These are phyloP conservation scores for Percopsis transmontana DNA, from an alignment of 2,113 vertebrate species.

Conservation along the genomic window DNA sequence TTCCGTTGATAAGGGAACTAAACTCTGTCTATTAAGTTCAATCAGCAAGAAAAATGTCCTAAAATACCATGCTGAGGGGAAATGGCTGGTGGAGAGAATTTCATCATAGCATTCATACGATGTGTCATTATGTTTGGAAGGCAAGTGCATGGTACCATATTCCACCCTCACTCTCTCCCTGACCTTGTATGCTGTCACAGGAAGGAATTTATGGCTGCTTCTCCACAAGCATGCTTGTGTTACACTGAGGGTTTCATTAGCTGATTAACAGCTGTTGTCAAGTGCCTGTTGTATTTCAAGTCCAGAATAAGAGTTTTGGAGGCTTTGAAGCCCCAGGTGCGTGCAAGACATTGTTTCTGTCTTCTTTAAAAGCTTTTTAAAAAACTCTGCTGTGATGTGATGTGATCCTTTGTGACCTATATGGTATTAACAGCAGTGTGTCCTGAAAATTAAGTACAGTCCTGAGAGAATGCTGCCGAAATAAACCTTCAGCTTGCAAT, in stretches of 20 bases:
- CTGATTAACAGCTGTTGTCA: slow-evolving; percentile 76
- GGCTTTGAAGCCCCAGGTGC: slow-evolving; percentile 72
- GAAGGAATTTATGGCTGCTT: slow-evolving; percentile 68
- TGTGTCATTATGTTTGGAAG: slow-evolving; percentile 65
- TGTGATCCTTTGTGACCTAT: slow-evolving; percentile 36
- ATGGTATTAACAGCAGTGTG: slow-evolving; percentile 20
- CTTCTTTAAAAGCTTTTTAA: slow-evolving; percentile 48
- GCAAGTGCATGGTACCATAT: slow-evolving; percentile 76
- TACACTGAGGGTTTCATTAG: slow-evolving; percentile 71
- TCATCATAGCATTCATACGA: slow-evolving; percentile 51
- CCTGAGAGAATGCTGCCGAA: slow-evolving; percentile 2
- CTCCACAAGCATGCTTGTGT: slow-evolving; percentile 67
- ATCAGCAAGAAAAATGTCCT: slow-evolving; percentile 24
- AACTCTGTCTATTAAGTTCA: slow-evolving; percentile 10
- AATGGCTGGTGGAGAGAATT: slow-evolving; percentile 48
- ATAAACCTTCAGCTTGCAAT: slow-evolving; percentile 27
- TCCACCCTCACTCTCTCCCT: slow-evolving; percentile 57
- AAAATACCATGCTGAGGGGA: slow-evolving; percentile 47
- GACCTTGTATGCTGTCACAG: slow-evolving; percentile 61
- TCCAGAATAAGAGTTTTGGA: slow-evolving; percentile 51
- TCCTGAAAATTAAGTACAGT: slow-evolving; percentile 25
- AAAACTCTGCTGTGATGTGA: slow-evolving; percentile 24
- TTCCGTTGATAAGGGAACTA: slow-evolving; percentile 44
- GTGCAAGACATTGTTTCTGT: slow-evolving; percentile 52
- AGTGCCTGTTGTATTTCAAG: slow-evolving; percentile 70